Base-by-base conservation (phyloP, 2,888 invertebrate genomes). In the Yponomeuta cagnagella region DNA sequence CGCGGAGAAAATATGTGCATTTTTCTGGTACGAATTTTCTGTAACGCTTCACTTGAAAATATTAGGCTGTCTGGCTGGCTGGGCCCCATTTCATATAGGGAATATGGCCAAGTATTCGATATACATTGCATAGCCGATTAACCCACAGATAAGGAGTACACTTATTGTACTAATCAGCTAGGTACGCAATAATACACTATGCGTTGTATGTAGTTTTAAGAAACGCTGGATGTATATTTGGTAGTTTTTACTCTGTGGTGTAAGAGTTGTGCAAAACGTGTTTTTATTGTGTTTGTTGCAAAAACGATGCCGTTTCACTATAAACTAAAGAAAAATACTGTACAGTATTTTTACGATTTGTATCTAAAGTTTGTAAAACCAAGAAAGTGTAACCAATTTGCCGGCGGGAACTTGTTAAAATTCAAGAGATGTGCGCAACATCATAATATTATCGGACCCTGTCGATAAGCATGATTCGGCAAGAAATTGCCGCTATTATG, bases 391-490 rank as follows among this genome's bases (percentile, higher is more conserved):
- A n/a, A 63, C n/a, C 23, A 63, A 63, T 30, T 31, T 64, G 31
- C 23, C 30, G 5, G 8, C 12, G 30, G 30, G 15, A 63, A 30
- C 30, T 30, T 31, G 30, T 31, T 64, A 30, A 31, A 23, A 23
- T 64, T 64, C 64, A 64, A 30, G 23, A 31, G 23, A 64, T 64
- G 64, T 64, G 10, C 52, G 52, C 52, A 15, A 58, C 52, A 58
- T 58, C 6, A 64, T 64, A 64, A 30, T 64, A 30, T 64, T 64
- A 64, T 30, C 30, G 33, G 52, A 33, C 48, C 48, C 30, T 23
- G 37, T 15, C n/a, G n/a, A 48, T 63, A 48, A 70, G 76, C 80
- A 76, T 83, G 84, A 84, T 78, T 83, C 79, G 79, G 79, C 81
- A 79, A 82, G 79, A 84, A 84, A 79, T 75, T 73, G 76, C 75